A percentile compares a stretch with the other conserved stretches of the same genome.
Evolutionary conservation across 2,113 vertebrate species (phyloP).

Genomic region (Ranitomeya imitator): DNA sequence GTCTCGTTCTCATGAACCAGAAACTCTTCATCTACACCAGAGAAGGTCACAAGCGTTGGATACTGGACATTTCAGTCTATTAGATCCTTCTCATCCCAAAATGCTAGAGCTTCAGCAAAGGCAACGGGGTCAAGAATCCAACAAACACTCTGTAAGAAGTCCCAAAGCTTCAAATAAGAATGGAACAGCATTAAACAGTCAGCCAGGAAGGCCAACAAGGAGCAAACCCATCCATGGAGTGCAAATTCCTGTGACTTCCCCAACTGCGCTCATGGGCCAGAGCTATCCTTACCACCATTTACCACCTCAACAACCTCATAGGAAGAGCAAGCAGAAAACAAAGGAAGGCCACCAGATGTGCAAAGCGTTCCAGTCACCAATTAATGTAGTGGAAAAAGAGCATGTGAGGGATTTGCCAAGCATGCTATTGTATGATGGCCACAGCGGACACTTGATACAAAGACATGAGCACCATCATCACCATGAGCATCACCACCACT

Average conservation of each 20-base stretch:
- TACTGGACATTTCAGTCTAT: constrained; percentile 70
- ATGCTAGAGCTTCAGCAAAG: constrained; percentile 75
- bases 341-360: constrained; percentile 85
- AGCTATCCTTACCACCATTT: constrained; percentile 80
- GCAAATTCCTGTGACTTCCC: constrained; percentile 67
- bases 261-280: constrained; percentile 71
- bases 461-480: constrained; percentile 97
- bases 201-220: constrained; percentile 80
- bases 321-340: constrained; percentile 89
- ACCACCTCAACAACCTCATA: constrained; percentile 81
- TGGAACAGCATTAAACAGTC: constrained; percentile 68
- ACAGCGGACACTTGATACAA: constrained; percentile 89
- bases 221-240: constrained; percentile 74
- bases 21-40: constrained; percentile 83
- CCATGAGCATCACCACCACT: constrained; percentile 98
- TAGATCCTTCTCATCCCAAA: constrained; percentile 71
- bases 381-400: constrained; percentile 83
- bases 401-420: constrained; percentile 86
- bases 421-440: constrained; percentile 86
- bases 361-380: constrained; percentile 77
- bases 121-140: constrained; percentile 81
- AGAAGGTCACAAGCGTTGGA: constrained; percentile 82
- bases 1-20: constrained; percentile 93
- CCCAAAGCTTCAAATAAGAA: constrained; percentile 85
- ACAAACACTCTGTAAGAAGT: constrained; percentile 86